Evolutionary conservation across 2,888 invertebrate species (phyloP), one percentile per base, ranked within the genome.

Genomic region (Noctua pronuba): DNA sequence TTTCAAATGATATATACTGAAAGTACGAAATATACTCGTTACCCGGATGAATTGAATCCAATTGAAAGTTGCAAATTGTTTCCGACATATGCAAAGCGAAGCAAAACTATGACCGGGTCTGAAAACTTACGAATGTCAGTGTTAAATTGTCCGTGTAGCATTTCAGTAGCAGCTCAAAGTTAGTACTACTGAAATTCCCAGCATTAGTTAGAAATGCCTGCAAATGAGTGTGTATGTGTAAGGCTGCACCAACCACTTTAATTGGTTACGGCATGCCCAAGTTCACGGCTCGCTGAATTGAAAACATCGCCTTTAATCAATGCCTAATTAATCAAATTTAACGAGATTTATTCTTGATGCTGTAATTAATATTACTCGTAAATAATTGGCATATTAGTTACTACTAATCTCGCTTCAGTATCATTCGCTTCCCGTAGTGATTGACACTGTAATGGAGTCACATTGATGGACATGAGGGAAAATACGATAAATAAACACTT

Each of bases 121-220:
- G 78, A 79, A 86, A 86, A 70, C 87, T 86, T 73, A 73, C 41
- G 28, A 79, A 75, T 83, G 46, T 70, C 52, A 52, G 79, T 67
- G 62, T 67, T 73, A 58, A 86, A 87, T 77, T 71, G 65, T 77
- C 75, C 70, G 79, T 73, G 64, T 31, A 73, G 35, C 52, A 68
- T 76, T 84, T 71, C 79, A 83, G 67, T 44, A 64, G 73, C 65
- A 75, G 52, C 24, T 64, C 65, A 73, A 11, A 79, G 79, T 71
- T 73, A 65, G 65, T 75, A 5, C 71, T 24, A 24, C 62, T 55
- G 67, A 60, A 75, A 73, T 83, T 72, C 35, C 70, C 58, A 21
- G 65, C 35, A 71, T 75, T 71, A 38, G 66, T 74, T 72, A 46
- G 58, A 66, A 78, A 86, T 73, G 72, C 62, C 65, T 62, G 68